Base-by-base conservation (phyloP, 2,113 vertebrate species). In the Otolemur garnettii region DNA sequence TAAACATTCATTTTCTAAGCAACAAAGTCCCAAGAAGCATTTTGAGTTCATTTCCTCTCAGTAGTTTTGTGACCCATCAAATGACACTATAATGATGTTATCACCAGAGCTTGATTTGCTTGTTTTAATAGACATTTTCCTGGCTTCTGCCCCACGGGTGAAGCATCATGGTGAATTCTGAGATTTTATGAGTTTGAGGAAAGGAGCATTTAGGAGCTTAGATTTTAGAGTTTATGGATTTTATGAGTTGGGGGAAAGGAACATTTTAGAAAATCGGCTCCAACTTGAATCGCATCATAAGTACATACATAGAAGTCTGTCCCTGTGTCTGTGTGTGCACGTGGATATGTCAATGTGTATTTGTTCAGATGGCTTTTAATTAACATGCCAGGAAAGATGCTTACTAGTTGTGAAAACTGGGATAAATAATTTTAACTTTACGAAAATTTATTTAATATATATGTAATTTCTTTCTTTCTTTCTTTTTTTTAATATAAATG, bases 381-480 rank as follows among this genome's bases (percentile, higher is more conserved):
- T 35, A 24, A 13, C 22, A 35, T 64, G 45, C 38, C 11, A 88
- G 33, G 9, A 88, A 78, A 96, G 17, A 15, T 64, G 60, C 21
- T 62, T 78, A 53, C 22, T 30, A 57, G 5, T 13, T 91, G 4
- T 26, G 0, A 72, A n/a, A 64, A 30, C 6, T 92, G 33, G 19
- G 77, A 35, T 87, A 50, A 82, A 71, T 72, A 83, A 13, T 87
- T 91, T 90, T 93, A 90, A 91, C 24, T 68, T 91, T n/a, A n/a
- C 14, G 55, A 77, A 82, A 18, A 42, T 77, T 74, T 38, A 69
- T 77, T 82, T 50, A 50, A 50, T 50, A 50, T 50, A 50, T 8
- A 50, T 50, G 8, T 50, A 50, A 50, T 50, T 50, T 50, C 45
- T 50, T 9, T 9, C 6, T 45, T 45, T 7, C 6, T 26, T 45